Percentiles rank a stretch among this genome's conserved stretches.
These are phyloP conservation scores for Synergus japonicus DNA, from an alignment of 2,888 invertebrate species.

Conservation along the genomic window DNA sequence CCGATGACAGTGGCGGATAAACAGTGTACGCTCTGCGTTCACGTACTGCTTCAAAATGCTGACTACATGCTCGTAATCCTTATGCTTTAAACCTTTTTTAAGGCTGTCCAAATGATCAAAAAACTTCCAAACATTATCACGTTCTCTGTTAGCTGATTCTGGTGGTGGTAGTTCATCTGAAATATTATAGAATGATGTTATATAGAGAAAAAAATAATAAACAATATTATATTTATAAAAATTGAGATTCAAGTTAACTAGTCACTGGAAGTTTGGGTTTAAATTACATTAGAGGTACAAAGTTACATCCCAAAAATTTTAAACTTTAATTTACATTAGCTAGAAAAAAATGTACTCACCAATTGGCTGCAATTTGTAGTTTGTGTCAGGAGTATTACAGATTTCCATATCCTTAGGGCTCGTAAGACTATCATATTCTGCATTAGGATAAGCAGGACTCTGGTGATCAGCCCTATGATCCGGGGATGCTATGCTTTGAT, in stretches of 20 bases:
- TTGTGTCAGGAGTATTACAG: background rate
- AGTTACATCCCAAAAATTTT: no score
- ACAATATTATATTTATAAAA: background rate
- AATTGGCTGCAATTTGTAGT: background rate
- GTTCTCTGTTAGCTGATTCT: background rate
- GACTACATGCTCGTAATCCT: conserved; percentile 13
- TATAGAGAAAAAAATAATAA: background rate
- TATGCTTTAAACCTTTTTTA: background rate
- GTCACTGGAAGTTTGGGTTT: no score
- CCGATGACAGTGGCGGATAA: conserved; percentile 15
- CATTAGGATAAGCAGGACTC: background rate
- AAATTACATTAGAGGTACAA: no score
- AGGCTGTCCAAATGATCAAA: conserved; percentile 23
- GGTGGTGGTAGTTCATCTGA: background rate
- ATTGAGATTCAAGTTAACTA: background rate
- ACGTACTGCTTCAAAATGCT: conserved; percentile 1
- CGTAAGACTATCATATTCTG: background rate
- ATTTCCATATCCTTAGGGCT: background rate
- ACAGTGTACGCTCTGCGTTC: background rate
- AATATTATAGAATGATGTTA: background rate
- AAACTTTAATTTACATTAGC: background rate
- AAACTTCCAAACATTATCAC: conserved; percentile 12
- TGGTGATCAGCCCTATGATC: background rate
- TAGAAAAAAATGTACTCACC: background rate
- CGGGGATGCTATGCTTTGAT: background rate